Conservation (phyloP, 2,797 vertebrate species). For the Lepus townsendii region DNA sequence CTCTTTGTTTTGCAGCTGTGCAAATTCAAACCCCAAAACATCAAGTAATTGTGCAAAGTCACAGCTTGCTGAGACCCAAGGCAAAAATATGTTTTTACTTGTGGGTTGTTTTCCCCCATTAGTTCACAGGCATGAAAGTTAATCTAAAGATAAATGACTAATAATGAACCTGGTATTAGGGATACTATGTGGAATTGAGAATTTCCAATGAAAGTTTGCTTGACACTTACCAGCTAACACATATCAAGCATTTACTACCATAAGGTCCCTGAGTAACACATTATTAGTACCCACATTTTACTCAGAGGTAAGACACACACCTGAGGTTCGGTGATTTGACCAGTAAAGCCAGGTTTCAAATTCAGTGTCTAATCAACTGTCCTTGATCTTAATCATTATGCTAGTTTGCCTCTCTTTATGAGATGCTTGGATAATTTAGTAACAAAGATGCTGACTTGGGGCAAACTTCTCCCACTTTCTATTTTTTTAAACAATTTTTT, state of each 20-base stretch:
- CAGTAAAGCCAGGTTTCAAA: neutral
- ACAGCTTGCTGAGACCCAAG: neutral
- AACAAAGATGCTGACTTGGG: neutral
- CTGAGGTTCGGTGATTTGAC: neutral
- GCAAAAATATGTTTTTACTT: neutral
- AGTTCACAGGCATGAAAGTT: slow-evolving; percentile 37
- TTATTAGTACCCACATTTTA: neutral
- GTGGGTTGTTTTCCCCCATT: neutral
- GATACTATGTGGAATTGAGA: neutral
- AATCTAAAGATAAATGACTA: neutral
- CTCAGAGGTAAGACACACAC: neutral
- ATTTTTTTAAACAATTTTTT: too few relatives aligned
- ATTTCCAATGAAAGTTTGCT: slow-evolving; percentile 27
- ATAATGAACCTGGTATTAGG: neutral
- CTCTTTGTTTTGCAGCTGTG: slow-evolving; percentile 25
- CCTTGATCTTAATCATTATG: neutral
- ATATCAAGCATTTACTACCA: neutral
- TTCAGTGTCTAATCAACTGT: neutral
- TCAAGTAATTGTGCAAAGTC: neutral
- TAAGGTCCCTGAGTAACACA: neutral
- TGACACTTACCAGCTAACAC: neutral
- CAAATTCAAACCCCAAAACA: neutral
- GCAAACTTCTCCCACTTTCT: slow-evolving; percentile 32
- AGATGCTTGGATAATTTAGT: neutral
- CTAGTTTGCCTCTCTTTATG: neutral